A percentile compares a stretch with the other conserved stretches of the same genome.
phyloP scores from a whole-genome alignment of 2,888 invertebrate species.

The Leptopilina drosophilae region DNA sequence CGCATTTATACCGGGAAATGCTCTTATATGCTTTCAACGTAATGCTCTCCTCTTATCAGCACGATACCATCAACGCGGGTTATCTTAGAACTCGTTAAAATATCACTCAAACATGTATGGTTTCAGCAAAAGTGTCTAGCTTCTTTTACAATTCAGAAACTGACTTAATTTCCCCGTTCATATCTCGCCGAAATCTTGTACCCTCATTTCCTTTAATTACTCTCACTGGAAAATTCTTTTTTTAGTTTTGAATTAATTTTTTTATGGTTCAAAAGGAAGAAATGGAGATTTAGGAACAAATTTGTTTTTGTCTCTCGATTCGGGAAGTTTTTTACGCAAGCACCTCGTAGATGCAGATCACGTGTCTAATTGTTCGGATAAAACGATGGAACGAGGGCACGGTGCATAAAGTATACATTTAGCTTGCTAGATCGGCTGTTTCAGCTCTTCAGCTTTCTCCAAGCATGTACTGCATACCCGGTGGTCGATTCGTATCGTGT shows the following conservation, averaged over 20 bases:
- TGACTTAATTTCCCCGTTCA: slow-evolving; percentile 7
- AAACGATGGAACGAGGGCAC: slow-evolving; percentile 69
- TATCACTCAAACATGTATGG: slow-evolving; percentile 21
- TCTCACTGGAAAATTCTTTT: neutral
- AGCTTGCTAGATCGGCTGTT: slow-evolving; percentile 63
- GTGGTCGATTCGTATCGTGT: slow-evolving; percentile 55
- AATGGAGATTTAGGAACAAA: neutral
- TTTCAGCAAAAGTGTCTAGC: slow-evolving; percentile 9
- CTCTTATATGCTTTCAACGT: slow-evolving; percentile 33
- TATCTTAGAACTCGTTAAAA: slow-evolving; percentile 32
- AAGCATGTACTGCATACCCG: slow-evolving; percentile 61
- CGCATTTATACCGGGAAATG: slow-evolving; percentile 29
- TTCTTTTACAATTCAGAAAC: slow-evolving; percentile 18
- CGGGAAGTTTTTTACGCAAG: slow-evolving; percentile 44
- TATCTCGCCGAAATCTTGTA: neutral
- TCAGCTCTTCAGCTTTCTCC: slow-evolving; percentile 68
- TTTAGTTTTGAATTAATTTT: too few species aligned
- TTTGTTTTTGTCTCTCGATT: neutral
- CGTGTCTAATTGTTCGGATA: slow-evolving; percentile 68
- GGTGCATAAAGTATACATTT: slow-evolving; percentile 66
- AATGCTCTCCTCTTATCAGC: slow-evolving; percentile 22
- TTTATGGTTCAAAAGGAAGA: too few species aligned
- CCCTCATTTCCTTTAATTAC: neutral
- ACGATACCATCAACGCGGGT: slow-evolving; percentile 30
- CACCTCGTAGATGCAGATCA: slow-evolving; percentile 58